Evolutionary conservation across 1,140 invertebrate species (phyloP).

Genomic region (Drosophila pseudoobscura): DNA sequence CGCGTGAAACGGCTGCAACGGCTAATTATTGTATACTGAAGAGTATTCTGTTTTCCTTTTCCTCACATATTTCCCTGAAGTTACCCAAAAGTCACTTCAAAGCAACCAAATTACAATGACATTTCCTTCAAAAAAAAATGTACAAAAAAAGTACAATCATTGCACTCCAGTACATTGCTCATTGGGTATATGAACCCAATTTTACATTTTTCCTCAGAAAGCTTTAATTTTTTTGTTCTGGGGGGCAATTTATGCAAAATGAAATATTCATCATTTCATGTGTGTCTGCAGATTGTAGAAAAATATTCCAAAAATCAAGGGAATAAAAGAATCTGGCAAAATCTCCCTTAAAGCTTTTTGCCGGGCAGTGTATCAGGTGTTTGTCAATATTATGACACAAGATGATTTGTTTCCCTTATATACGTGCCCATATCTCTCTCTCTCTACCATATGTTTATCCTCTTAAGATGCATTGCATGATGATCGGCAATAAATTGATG

Average conservation of each 20-base stretch:
- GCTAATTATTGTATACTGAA: too few species aligned
- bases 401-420: conserved; percentile 55
- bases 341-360: background rate
- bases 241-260: conserved; percentile 43
- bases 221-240: too few species aligned
- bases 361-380: conserved; percentile 27
- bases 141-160: too few species aligned
- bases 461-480: conserved; percentile 59
- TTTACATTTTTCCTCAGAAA: too few species aligned
- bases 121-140: too few species aligned
- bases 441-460: conserved; percentile 4
- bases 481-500: conserved; percentile 76
- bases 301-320: background rate
- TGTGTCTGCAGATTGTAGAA: background rate
- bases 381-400: conserved; percentile 72
- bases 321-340: background rate
- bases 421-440: conserved; percentile 6
- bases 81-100: too few species aligned
- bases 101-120: too few species aligned
- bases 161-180: too few species aligned
- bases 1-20: too few species aligned
- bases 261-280: conserved; percentile 44
- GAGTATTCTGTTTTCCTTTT: too few species aligned
- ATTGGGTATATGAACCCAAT: too few species aligned
- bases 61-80: too few species aligned